These are phyloP conservation scores for Paralichthys olivaceus DNA, from an alignment of 2,113 vertebrate species.

Conservation along the genomic window DNA sequence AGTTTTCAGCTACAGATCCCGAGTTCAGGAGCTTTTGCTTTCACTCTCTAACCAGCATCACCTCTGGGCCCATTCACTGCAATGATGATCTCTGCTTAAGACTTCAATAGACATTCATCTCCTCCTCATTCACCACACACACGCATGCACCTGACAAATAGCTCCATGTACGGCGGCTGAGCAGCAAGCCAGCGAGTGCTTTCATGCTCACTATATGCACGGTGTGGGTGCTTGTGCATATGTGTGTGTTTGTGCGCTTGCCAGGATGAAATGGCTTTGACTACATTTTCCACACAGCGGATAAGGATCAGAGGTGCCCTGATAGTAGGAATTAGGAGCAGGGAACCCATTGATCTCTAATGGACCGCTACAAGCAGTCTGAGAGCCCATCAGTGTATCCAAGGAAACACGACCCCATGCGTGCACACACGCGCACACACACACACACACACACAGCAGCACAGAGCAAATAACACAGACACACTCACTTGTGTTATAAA, in stretches of 20 bases:
- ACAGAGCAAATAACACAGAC: conserved; percentile 58
- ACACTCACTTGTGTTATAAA: conserved; percentile 66
- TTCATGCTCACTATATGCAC: conserved; percentile 24
- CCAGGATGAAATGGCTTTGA: conserved; percentile 64
- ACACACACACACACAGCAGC: conserved; percentile 19
- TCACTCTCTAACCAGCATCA: conserved; percentile 59
- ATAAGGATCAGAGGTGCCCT: conserved; percentile 79
- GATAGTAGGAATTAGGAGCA: conserved; percentile 82
- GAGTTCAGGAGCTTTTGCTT: conserved; percentile 47
- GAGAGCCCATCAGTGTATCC: conserved; percentile 74
- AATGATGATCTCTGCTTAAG: conserved; percentile 42
- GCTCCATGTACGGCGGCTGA: conserved; percentile 3
- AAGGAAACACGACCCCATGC: conserved; percentile 63
- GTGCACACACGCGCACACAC: conserved; percentile 10
- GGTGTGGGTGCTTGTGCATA: background rate
- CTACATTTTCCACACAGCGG: conserved; percentile 74
- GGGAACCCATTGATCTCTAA: conserved; percentile 84
- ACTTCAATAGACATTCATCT: conserved; percentile 63
- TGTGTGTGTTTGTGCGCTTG: conserved; percentile 1
- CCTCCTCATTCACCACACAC: conserved; percentile 42
- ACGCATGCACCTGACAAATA: conserved; percentile 25
- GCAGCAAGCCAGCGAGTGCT: conserved; percentile 2
- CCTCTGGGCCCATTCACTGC: conserved; percentile 59
- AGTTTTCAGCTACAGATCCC: conserved; percentile 33
- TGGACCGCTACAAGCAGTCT: conserved; percentile 76